Base-by-base conservation (phyloP, 92 coral and sea anemone genomes). In the Virgularia gustaviana region DNA sequence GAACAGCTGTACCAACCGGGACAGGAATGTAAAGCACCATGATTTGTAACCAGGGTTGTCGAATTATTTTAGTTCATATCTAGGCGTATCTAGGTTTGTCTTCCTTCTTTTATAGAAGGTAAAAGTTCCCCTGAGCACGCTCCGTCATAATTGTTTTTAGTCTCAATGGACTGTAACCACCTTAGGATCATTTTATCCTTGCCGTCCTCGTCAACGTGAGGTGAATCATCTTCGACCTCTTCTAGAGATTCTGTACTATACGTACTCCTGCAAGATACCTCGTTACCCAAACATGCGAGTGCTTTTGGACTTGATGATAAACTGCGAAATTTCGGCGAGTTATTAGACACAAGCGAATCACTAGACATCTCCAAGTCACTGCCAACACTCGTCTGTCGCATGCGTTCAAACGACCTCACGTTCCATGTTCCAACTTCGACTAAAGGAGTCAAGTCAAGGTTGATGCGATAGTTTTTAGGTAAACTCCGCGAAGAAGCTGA, bases 381-480 rank as follows among this genome's bases (percentile, higher is more conserved):
- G 29, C 75, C 35, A 0, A 25, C 43, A 49, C 75, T 68, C 2
- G 75, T 11, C 29, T 29, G 39, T n/a, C 75, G 75, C 24, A 15
- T 30, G 30, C 75, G 53, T 20, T 54, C 38, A 10, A 68, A 6
- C 18, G 75, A 11, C 60, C 23, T 47, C 45, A 18, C 45, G 32
- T 24, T 7, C 24, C 45, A 47, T 0, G 25, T 47, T 10, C 66
- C 75, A 0, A 51, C 75, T 49, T 68, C 75, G 29, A 68, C 45
- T 47, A 68, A 37, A 3, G 75, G 75, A 47, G 55, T 38, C 45
- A 68, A 51, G 51, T 68, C 75, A 25, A 68, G 75, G 51, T 68
- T 68, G 13, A 68, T 68, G 13, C 75, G 75, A 19, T 49, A 68
- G 62, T 49, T 68, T 24, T 68, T 68, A 43, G 75, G 75, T 15